These are phyloP conservation scores for Cerceris ruficornis DNA, from an alignment of 2,888 invertebrate species.

Conservation along the genomic window DNA sequence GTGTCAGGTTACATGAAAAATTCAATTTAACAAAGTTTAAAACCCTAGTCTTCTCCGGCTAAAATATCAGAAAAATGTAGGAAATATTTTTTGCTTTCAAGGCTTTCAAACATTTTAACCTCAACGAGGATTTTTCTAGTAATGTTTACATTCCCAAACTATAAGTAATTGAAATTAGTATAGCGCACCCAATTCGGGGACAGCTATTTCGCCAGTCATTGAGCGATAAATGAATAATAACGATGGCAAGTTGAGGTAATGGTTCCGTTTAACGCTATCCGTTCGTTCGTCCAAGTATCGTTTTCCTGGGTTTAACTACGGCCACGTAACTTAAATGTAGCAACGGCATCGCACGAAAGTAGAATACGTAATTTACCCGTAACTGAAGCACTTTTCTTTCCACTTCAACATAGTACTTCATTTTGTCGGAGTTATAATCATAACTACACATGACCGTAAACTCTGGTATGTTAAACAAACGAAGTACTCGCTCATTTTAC, in stretches of 20 bases:
- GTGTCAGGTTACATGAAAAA: too few species aligned
- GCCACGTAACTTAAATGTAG: slow-evolving; percentile 32
- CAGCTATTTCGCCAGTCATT: slow-evolving; percentile 51
- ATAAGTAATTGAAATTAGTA: slow-evolving; percentile 7
- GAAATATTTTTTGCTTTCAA: neutral
- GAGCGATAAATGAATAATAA: slow-evolving; percentile 68
- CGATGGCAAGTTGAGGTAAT: slow-evolving; percentile 58
- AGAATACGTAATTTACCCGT: slow-evolving; percentile 24
- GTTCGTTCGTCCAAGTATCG: slow-evolving; percentile 52
- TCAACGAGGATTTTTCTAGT: neutral
- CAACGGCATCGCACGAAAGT: slow-evolving; percentile 34
- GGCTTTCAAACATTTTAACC: neutral
- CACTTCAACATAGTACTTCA: slow-evolving; percentile 4
- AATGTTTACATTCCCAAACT: slow-evolving; percentile 27
- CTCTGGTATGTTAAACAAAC: neutral
- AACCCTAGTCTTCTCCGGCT: too few species aligned
- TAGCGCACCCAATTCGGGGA: slow-evolving; percentile 20
- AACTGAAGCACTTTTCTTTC: slow-evolving; percentile 13
- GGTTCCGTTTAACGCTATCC: slow-evolving; percentile 61
- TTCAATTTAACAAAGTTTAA: too few species aligned
- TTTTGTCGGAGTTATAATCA: neutral
- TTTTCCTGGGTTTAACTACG: slow-evolving; percentile 42
- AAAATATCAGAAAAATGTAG: neutral
- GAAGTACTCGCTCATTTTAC: neutral
- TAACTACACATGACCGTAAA: neutral